Base-by-base conservation (phyloP, 2,888 invertebrate genomes). In the Eledone cirrhosa region DNA sequence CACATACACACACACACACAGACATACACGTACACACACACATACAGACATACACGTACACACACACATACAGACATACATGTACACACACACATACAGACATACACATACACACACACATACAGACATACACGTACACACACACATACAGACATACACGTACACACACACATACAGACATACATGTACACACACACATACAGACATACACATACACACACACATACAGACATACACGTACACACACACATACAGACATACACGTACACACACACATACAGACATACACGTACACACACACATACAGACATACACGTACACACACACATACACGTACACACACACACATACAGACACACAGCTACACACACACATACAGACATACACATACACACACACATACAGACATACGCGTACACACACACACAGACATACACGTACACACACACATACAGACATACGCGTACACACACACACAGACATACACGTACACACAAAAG, bases 281-380 rank as follows among this genome's bases (percentile, higher is more conserved):
- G 4, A 27, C 31, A 29, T 29, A 74, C 74, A 74, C 19, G 33
- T 74, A 74, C n/a, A 74, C 33, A 74, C 33, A 74, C 33, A 74
- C n/a, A 74, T 27, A 27, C 13, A 74, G 27, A 27, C 47, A 74
- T 74, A 74, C n/a, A 74, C n/a, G 13, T 74, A 74, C 47, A 74
- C 33, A 27, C 33, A 27, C 33, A 74, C 33, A 74, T 31, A 74
- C 16, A 74, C n/a, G 33, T 74, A 74, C 16, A 74, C 47, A 74
- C n/a, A 74, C n/a, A 74, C n/a, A 74, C n/a, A 74, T 31, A 74
- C n/a, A 74, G 14, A 74, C n/a, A n/a, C n/a, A n/a, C n/a, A n/a
- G n/a, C n/a, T n/a, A n/a, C n/a, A n/a, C n/a, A n/a, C n/a, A n/a
- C n/a, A 74, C 19, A 74, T 74, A 74, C 22, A 74, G 13, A 74